Evolutionary conservation across 2,113 vertebrate genomes (phyloP).

Genomic region (Corydoras sp.): DNA sequence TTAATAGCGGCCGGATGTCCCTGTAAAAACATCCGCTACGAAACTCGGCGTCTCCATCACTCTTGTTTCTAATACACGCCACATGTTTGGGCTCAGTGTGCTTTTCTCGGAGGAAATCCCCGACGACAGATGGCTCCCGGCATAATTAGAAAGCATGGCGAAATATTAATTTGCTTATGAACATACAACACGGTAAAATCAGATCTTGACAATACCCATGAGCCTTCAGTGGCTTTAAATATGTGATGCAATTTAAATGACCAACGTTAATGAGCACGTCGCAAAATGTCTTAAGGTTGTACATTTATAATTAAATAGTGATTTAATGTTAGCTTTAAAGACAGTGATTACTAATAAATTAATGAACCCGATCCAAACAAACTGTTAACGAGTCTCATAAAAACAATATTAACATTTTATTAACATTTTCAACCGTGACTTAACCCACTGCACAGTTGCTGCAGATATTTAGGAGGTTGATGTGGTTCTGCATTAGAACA

Average conservation of each 20-base stretch:
- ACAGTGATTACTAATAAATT: no score
- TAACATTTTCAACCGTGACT: no score
- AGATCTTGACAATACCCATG: neutral
- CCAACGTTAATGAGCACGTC: no score
- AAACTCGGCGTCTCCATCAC: neutral
- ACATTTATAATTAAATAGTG: no score
- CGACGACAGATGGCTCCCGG: neutral
- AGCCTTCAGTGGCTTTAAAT: neutral
- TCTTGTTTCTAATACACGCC: neutral
- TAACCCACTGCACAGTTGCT: no score
- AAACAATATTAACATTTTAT: no score
- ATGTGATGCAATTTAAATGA: neutral
- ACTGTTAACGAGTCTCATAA: no score
- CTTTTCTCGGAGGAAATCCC: neutral
- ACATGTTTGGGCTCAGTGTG: conserved; percentile 4
- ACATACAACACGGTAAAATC: neutral
- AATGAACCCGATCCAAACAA: no score
- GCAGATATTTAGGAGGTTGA: no score
- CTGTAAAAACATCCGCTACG: conserved; percentile 1
- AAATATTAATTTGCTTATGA: neutral
- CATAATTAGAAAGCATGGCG: conserved; percentile 3
- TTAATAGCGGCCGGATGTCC: neutral
- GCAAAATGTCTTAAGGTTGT: no score
- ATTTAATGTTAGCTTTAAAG: no score
- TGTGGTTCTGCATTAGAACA: no score